Conservation (phyloP, 1,140 invertebrate genomes). For the Planococcus citri region DNA sequence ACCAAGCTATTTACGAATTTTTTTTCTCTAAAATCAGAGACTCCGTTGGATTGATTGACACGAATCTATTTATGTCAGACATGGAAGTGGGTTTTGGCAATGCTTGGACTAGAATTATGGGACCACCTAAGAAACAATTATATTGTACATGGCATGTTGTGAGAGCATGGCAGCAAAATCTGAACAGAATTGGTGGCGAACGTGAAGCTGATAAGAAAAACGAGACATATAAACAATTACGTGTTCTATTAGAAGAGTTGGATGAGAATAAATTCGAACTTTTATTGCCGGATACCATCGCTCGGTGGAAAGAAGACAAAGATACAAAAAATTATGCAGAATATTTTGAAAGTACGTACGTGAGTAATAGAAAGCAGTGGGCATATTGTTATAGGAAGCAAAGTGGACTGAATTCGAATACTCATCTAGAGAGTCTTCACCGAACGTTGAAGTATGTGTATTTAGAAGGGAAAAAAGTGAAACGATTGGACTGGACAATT, state of each 20-base stretch:
- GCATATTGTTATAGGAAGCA: conserved; percentile 26
- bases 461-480: conserved; percentile 24
- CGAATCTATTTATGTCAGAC: background rate
- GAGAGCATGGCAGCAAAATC: background rate
- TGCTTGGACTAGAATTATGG: background rate
- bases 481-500: conserved; percentile 24
- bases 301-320: background rate
- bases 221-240: background rate
- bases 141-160: background rate
- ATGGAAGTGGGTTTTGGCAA: background rate
- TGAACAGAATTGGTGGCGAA: background rate
- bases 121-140: background rate
- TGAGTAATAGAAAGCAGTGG: conserved; percentile 8
- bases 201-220: background rate
- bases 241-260: background rate
- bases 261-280: background rate
- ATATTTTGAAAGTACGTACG: too few species aligned
- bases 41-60: background rate
- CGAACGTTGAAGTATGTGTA: conserved; percentile 25
- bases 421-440: conserved; percentile 26
- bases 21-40: background rate
- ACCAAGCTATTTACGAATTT: conserved; percentile 1
- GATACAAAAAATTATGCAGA: background rate
- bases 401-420: conserved; percentile 25
- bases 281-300: too few species aligned